Percentiles rank a stretch among this genome's conserved stretches.
Evolutionary conservation across 2,888 invertebrate genomes (phyloP).

Genomic region (Oxyteleia sp.): DNA sequence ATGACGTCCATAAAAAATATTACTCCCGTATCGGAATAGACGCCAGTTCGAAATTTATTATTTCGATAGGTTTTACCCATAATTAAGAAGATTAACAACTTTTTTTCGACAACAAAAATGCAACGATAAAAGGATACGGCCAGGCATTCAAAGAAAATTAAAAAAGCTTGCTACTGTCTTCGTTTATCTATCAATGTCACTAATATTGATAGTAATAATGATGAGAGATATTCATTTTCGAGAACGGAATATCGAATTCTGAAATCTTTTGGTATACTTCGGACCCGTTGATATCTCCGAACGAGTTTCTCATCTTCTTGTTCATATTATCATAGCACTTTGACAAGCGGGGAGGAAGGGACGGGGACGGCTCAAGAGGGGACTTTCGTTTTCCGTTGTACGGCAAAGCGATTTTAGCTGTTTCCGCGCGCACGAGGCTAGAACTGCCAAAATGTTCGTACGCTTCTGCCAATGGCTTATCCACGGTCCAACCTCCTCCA

Average conservation of each 20-base stretch:
- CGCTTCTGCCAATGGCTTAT: conserved; percentile 61
- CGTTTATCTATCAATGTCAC: conserved; percentile 73
- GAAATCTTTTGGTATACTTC: conserved; percentile 42
- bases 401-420: conserved; percentile 40
- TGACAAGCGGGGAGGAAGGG: conserved; percentile 37
- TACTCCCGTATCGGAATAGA: conserved; percentile 58
- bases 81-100: conserved; percentile 63
- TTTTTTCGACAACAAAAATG: conserved; percentile 41
- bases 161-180: conserved; percentile 73
- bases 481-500: conserved; percentile 70
- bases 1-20: conserved; percentile 61
- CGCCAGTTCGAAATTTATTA: conserved; percentile 55
- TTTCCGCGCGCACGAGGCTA: conserved; percentile 31
- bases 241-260: conserved; percentile 56
- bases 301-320: conserved; percentile 62
- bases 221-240: conserved; percentile 60
- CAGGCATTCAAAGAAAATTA: conserved; percentile 40
- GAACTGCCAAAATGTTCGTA: conserved; percentile 24
- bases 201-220: conserved; percentile 71
- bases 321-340: conserved; percentile 63
- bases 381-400: conserved; percentile 59
- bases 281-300: conserved; percentile 48
- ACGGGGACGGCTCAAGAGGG: not conserved
- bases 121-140: conserved; percentile 44
- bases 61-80: conserved; percentile 58